Evolutionary conservation across 2,888 invertebrate genomes (phyloP).

Genomic region (Eutolmus rufibarbis): DNA sequence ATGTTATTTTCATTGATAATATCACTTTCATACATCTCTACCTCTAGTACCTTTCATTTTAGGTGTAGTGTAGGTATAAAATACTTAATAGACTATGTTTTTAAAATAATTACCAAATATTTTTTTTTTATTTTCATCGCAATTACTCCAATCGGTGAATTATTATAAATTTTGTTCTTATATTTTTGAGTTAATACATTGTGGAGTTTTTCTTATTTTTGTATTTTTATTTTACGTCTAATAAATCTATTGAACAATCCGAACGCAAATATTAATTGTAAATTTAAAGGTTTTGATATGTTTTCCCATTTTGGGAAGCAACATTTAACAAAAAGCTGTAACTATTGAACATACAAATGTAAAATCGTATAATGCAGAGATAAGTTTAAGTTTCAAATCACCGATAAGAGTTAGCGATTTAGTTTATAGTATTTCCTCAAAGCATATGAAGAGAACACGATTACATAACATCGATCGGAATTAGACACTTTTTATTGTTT

Average conservation of each 20-base stretch:
- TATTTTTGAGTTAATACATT: neutral
- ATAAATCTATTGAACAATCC: too few relatives aligned
- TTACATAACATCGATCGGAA: neutral
- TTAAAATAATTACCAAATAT: neutral
- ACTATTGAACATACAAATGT: neutral
- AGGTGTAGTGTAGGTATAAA: neutral
- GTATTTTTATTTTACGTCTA: too few relatives aligned
- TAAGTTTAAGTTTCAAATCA: neutral
- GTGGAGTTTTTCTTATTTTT: too few relatives aligned
- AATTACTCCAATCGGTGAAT: neutral
- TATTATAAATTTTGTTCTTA: neutral
- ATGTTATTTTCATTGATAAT: neutral
- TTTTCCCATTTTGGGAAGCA: neutral
- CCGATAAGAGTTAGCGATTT: neutral
- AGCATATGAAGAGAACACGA: neutral
- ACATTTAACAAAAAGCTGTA: neutral
- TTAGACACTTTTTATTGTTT: neutral
- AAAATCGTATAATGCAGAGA: neutral
- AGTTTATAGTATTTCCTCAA: neutral
- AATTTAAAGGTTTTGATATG: neutral
- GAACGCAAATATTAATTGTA: neutral
- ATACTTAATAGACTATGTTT: neutral
- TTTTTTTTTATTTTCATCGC: neutral
- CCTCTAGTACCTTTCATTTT: neutral
- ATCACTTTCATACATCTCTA: neutral